These are phyloP conservation scores for Eulemur albifrons DNA, from an alignment of 2,797 vertebrate species.

Conservation along the genomic window DNA sequence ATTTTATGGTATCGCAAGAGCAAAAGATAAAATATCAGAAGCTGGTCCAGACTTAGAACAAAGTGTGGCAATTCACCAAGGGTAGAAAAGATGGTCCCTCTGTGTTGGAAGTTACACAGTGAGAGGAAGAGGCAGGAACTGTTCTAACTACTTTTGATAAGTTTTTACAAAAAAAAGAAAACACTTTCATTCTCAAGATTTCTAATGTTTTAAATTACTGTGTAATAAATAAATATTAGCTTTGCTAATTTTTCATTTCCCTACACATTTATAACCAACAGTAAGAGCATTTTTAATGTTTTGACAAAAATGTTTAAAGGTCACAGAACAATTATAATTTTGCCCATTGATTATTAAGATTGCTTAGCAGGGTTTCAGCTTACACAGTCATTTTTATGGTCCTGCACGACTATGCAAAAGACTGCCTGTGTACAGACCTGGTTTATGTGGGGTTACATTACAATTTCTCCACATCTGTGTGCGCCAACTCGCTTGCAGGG, in stretches of 20 bases:
- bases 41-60: not conserved
- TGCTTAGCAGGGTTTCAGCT: not conserved
- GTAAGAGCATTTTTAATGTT: slow-evolving; percentile 3
- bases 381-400: not conserved
- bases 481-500: not conserved
- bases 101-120: fast-evolving
- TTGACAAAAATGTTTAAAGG: slow-evolving; percentile 45
- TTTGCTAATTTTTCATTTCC: slow-evolving; percentile 60
- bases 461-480: not conserved
- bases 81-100: not conserved
- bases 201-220: slow-evolving; percentile 37
- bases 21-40: not conserved
- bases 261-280: not conserved
- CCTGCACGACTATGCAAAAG: not conserved
- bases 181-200: not conserved
- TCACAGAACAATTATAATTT: slow-evolving; percentile 27
- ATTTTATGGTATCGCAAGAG: not conserved
- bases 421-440: not conserved
- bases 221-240: slow-evolving; percentile 24
- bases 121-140: not conserved
- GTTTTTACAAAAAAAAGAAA: slow-evolving; percentile 1
- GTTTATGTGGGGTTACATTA: not conserved
- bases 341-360: not conserved
- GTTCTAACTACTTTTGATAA: not conserved
- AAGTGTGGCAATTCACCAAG: not conserved